These are phyloP conservation scores for Delia radicum DNA, from an alignment of 1,140 invertebrate genomes.

Conservation along the genomic window DNA sequence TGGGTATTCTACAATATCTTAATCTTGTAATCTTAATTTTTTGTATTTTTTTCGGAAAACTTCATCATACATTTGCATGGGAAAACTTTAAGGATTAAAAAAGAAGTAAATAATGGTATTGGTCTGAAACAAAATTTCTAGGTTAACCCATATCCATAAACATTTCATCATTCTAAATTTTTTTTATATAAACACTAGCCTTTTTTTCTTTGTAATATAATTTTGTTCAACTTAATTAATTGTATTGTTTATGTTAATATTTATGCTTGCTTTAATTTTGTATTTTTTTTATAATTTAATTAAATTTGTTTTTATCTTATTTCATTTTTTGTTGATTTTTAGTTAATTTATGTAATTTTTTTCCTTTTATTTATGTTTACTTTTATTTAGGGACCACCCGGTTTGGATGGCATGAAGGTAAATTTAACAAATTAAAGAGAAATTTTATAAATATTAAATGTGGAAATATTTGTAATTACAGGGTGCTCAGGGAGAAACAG, in stretches of 20 bases:
- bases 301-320: slow-evolving; percentile 14
- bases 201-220: no score
- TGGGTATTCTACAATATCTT: no score
- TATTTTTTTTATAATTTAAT: not conserved
- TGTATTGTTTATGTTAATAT: not conserved
- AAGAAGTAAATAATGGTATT: no score
- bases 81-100: no score
- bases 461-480: slow-evolving; percentile 48
- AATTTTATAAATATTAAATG: slow-evolving; percentile 8
- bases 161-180: no score
- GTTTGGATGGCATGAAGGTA: slow-evolving; percentile 75
- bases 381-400: slow-evolving; percentile 65
- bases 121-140: no score
- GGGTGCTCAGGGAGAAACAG: slow-evolving; percentile 88
- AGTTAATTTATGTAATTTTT: slow-evolving; percentile 17
- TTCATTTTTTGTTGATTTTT: slow-evolving; percentile 5
- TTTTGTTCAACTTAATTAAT: not conserved
- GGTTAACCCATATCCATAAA: no score
- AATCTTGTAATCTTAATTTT: no score
- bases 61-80: no score
- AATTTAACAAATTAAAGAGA: slow-evolving; percentile 34
- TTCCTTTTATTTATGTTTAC: slow-evolving; percentile 14
- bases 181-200: no score
- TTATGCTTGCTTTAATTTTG: not conserved
- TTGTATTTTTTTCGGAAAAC: no score